These are phyloP conservation scores for Hirtodrosophila duncani DNA, from an alignment of 2,888 invertebrate species.

Conservation along the genomic window DNA sequence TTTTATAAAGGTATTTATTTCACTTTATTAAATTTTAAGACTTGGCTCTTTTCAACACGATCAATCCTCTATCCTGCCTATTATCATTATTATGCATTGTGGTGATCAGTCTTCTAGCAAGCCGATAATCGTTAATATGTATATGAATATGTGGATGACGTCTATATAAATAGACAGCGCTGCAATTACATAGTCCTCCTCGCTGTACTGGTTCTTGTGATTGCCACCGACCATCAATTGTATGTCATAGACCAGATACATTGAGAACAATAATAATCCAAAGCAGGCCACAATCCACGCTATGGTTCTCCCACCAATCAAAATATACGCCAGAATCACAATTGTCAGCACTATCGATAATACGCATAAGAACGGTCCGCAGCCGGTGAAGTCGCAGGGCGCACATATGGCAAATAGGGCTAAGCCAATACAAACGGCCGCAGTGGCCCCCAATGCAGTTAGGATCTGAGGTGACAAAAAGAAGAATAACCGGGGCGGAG, in stretches of 20 bases:
- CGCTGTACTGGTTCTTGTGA: constrained; percentile 12
- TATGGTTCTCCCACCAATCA: not conserved
- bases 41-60: too few species aligned
- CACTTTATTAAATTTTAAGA: too few species aligned
- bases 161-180: constrained; percentile 45
- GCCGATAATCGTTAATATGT: constrained; percentile 32
- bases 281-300: not conserved
- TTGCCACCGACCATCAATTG: constrained; percentile 40
- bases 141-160: constrained; percentile 29
- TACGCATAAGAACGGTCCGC: constrained; percentile 12
- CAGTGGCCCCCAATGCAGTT: constrained; percentile 22
- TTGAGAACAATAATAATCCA: constrained; percentile 4
- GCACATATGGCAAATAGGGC: constrained; percentile 36
- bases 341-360: not conserved
- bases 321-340: not conserved
- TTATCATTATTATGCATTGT: not conserved
- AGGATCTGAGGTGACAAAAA: constrained; percentile 32
- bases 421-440: constrained; percentile 6
- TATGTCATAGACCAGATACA: constrained; percentile 36
- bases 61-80: too few species aligned
- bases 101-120: constrained; percentile 13
- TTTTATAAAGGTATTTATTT: too few species aligned
- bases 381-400: constrained; percentile 52
- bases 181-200: constrained; percentile 49
- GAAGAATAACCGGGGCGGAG: too few species aligned